These are phyloP conservation scores for Zygothrica quintamaculata DNA, from an alignment of 2,888 invertebrate species.

Conservation along the genomic window DNA sequence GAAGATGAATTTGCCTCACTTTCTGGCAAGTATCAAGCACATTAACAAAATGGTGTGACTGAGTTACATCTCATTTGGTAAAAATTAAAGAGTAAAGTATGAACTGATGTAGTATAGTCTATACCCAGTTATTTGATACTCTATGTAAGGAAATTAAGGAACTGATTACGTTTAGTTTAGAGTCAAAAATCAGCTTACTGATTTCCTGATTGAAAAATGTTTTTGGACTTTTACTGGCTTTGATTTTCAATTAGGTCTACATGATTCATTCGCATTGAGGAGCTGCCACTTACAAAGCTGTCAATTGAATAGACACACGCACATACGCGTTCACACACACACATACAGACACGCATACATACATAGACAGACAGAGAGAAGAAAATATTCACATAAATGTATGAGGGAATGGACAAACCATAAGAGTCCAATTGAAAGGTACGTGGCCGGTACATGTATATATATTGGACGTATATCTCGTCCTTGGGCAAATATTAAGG, in stretches of 20 bases:
- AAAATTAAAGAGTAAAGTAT: too few relatives aligned
- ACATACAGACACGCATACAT: slow-evolving; percentile 3
- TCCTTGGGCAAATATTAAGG: slow-evolving; percentile 72
- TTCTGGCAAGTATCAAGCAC: too few relatives aligned
- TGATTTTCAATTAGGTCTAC: slow-evolving; percentile 73
- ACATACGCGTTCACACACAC: slow-evolving; percentile 12
- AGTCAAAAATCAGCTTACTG: slow-evolving; percentile 49
- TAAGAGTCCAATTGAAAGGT: slow-evolving; percentile 43
- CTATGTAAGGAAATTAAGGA: too few relatives aligned
- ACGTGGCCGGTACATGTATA: slow-evolving; percentile 30
- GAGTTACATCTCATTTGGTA: too few relatives aligned
- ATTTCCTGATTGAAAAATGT: slow-evolving; percentile 32
- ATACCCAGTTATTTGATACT: too few relatives aligned
- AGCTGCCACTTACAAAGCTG: slow-evolving; percentile 54
- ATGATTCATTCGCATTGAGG: slow-evolving; percentile 70
- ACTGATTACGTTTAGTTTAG: too few relatives aligned
- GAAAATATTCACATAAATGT: slow-evolving; percentile 8
- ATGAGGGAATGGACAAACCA: slow-evolving; percentile 7
- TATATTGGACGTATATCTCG: slow-evolving; percentile 47
- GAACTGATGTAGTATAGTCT: too few relatives aligned
- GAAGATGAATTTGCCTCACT: too few relatives aligned
- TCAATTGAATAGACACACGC: slow-evolving; percentile 32
- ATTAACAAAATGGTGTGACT: too few relatives aligned
- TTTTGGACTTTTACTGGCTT: slow-evolving; percentile 55
- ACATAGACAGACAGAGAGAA: neutral